These are phyloP conservation scores for Danio rerio DNA, from an alignment of 2,113 vertebrate species.

Conservation along the genomic window GRCz12tu NC_133181.1:55523001-55523500, in stretches of 20 bases:
- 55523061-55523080: too few species aligned
- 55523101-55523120: too few species aligned
- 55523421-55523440: slow-evolving; percentile 87
- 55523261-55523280: neutral
- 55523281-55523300: neutral
- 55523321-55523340: slow-evolving; percentile 28
- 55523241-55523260: neutral
- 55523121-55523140: too few species aligned
- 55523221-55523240: too few species aligned
- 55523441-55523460: slow-evolving; percentile 85
- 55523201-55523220: too few species aligned
- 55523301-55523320: neutral
- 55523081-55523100: too few species aligned
- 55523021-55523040: too few species aligned
- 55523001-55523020: too few species aligned
- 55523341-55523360: slow-evolving; percentile 11
- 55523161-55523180: too few species aligned
- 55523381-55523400: slow-evolving; percentile 11
- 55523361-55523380: neutral
- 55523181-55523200: too few species aligned
- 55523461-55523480: slow-evolving; percentile 82
- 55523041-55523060: too few species aligned
- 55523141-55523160: too few species aligned
- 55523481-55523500: slow-evolving; percentile 91
- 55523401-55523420: slow-evolving; percentile 76